These are phyloP conservation scores for Eumeta japonica DNA, from an alignment of 1,140 invertebrate species.

Conservation along the genomic window DNA sequence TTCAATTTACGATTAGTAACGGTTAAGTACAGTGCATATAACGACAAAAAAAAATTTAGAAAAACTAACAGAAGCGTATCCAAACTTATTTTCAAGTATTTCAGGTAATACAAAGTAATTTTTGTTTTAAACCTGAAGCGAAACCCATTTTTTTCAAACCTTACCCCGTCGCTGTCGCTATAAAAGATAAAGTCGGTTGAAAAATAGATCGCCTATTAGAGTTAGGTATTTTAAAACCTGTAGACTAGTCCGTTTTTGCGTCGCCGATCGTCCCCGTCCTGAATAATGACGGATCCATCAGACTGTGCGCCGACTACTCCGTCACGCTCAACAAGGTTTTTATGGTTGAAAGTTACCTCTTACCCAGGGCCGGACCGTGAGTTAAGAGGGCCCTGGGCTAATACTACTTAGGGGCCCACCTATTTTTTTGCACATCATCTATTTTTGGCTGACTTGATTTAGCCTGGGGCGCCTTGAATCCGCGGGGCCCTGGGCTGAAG, in stretches of 20 bases:
- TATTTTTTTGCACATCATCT: no score
- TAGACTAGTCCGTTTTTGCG: conserved; percentile 31
- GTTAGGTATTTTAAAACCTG: no score
- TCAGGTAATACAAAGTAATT: neutral
- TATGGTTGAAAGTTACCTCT: conserved; percentile 10
- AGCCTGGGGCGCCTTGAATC: no score
- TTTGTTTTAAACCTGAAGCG: conserved; percentile 10
- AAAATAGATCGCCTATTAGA: conserved; percentile 14
- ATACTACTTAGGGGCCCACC: no score
- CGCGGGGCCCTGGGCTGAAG: no score
- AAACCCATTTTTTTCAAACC: no score
- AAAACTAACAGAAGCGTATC: neutral
- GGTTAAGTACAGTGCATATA: neutral
- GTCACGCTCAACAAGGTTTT: conserved; percentile 11
- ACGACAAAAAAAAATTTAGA: neutral
- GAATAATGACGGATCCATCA: conserved; percentile 23
- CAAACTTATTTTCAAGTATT: neutral
- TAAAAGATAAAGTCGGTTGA: conserved; percentile 14
- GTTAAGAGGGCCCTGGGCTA: no score
- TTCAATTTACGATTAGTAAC: no score
- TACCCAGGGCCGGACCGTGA: no score
- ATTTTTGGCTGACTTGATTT: no score
- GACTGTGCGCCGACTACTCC: conserved; percentile 29
- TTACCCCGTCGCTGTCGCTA: conserved; percentile 17
- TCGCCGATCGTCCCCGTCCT: conserved; percentile 32